Evolutionary conservation across 2,888 invertebrate genomes (phyloP).

Genomic region (Campopleginae sp.): DNA sequence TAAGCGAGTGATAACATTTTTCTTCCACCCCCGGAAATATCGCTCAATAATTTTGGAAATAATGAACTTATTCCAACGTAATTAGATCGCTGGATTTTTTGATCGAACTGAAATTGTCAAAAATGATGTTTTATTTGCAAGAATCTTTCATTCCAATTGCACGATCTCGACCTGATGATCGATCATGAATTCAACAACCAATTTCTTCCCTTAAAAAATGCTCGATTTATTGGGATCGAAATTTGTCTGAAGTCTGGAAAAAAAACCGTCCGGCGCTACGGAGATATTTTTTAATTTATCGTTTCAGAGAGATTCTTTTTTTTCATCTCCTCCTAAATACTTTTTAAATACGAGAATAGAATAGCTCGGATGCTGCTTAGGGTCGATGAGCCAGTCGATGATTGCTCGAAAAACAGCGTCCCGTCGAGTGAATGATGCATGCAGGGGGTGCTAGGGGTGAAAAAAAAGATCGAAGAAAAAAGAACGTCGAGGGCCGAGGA

Average conservation of each 20-base stretch:
- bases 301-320: constrained; percentile 7
- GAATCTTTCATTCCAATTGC: background rate
- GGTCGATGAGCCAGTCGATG: constrained; percentile 70
- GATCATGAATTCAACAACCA: background rate
- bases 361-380: constrained; percentile 47
- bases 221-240: background rate
- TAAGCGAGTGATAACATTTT: constrained; percentile 43
- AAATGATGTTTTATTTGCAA: too few relatives aligned
- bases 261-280: background rate
- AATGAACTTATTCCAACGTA: background rate
- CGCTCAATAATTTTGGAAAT: background rate
- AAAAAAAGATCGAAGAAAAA: constrained; percentile 45
- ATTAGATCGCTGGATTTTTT: background rate
- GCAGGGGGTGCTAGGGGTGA: constrained; percentile 19
- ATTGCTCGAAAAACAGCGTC: constrained; percentile 70
- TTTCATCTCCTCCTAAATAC: background rate
- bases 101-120: too few relatives aligned
- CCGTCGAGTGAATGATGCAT: constrained; percentile 66
- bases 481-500: constrained; percentile 63
- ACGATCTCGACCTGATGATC: background rate
- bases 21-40: constrained; percentile 2
- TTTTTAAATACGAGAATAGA: constrained; percentile 47
- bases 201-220: background rate
- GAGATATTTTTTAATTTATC: constrained; percentile 13
- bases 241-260: background rate